These are phyloP conservation scores for Tympanuchus pallidicinctus DNA, from an alignment of 2,113 vertebrate genomes.

Conservation along the genomic window DNA sequence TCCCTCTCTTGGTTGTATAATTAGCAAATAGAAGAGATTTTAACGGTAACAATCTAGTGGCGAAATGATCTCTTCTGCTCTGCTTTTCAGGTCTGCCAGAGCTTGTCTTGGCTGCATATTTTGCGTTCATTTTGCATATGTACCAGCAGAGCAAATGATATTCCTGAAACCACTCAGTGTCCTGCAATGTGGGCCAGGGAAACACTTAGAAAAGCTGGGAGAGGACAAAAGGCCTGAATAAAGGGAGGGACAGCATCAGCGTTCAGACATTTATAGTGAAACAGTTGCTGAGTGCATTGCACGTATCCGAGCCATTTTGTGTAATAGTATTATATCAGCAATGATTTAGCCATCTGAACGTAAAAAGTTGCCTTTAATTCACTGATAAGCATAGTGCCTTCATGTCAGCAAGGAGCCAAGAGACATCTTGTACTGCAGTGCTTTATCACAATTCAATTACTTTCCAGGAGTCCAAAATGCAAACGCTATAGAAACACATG, in stretches of 20 bases:
- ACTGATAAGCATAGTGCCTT: not conserved
- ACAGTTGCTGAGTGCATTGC: not conserved
- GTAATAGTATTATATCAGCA: not conserved
- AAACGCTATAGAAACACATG: not conserved
- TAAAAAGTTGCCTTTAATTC: not conserved
- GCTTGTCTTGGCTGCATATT: constrained; percentile 49
- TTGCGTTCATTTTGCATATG: constrained; percentile 42
- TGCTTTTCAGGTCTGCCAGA: not conserved
- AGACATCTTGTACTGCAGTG: not conserved
- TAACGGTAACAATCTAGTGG: not conserved
- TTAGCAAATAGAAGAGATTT: constrained; percentile 32
- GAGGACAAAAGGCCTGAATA: not conserved
- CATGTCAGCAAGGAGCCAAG: not conserved
- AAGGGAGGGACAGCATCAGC: not conserved
- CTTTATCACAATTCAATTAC: not conserved
- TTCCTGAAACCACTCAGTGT: not conserved
- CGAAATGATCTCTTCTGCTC: constrained; percentile 20
- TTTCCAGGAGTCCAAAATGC: constrained; percentile 1
- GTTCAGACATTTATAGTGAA: not conserved
- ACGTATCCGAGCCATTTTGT: not conserved
- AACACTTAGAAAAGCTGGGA: not conserved
- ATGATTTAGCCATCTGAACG: not conserved
- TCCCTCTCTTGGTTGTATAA: not conserved
- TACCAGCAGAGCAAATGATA: not conserved
- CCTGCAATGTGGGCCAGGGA: not conserved